Percentiles rank a stretch among this genome's conserved stretches.
These are phyloP conservation scores for Danio kyathit DNA, from an alignment of 2,797 vertebrate species.

Conservation along the genomic window DNA sequence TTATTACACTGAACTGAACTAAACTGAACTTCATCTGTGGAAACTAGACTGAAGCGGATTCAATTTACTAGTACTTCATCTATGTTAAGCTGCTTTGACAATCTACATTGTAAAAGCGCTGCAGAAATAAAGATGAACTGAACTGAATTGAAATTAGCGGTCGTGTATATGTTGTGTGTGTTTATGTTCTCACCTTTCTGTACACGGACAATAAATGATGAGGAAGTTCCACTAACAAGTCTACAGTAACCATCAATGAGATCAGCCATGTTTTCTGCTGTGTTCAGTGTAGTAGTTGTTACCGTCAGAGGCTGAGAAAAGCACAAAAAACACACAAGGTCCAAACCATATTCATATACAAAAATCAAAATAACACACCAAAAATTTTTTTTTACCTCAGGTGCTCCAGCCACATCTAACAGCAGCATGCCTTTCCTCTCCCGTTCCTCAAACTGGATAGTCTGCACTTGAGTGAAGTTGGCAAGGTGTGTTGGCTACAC, in stretches of 20 bases:
- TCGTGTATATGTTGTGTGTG: background rate
- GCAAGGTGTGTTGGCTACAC: constrained; percentile 94
- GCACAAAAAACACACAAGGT: background rate
- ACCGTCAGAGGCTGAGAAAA: constrained; percentile 91
- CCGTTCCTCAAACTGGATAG: constrained; percentile 97
- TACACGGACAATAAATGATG: constrained; percentile 93
- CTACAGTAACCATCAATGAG: constrained; percentile 98
- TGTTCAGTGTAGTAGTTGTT: constrained; percentile 92
- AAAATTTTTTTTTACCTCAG: constrained; percentile 83
- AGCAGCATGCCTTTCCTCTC: constrained; percentile 95
- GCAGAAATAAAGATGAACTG: too few species aligned
- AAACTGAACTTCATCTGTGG: too few species aligned
- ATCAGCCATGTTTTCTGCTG: constrained; percentile 99
- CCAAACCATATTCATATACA: constrained; percentile 4
- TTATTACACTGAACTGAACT: too few species aligned
- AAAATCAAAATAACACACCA: constrained; percentile 17
- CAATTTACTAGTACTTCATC: too few species aligned
- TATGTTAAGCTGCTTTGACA: too few species aligned
- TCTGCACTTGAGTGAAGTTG: constrained; percentile 96
- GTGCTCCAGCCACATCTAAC: constrained; percentile 92
- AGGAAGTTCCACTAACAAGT: constrained; percentile 87
- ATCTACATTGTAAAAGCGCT: too few species aligned
- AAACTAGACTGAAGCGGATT: too few species aligned
- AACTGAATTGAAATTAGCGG: too few species aligned
- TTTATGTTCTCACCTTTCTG: constrained; percentile 87